Conservation (phyloP, 2,797 vertebrate genomes). For the Tadarida brasiliensis region DNA sequence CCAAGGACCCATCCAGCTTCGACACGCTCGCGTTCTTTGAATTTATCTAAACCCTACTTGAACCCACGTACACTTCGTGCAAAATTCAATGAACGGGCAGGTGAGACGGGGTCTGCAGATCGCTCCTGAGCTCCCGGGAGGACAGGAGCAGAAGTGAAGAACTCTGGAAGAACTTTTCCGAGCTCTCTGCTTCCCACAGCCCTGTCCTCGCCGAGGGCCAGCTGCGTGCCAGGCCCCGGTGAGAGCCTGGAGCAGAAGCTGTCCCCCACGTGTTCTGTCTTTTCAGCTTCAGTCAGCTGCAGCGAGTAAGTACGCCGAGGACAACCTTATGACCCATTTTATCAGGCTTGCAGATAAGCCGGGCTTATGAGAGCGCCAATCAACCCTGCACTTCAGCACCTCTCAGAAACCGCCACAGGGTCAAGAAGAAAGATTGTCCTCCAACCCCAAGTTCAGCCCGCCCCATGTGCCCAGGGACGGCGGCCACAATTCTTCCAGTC, state of each 20-base stretch:
- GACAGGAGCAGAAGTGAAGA: neutral
- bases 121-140: neutral
- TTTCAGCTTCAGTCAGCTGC: neutral
- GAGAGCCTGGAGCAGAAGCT: neutral
- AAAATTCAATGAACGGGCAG: neutral
- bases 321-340: neutral
- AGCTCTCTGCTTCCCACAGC: too few relatives aligned
- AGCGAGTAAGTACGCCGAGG: neutral
- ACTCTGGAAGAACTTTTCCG: neutral
- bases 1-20: neutral
- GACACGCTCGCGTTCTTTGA: neutral
- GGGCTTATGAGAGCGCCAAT: neutral
- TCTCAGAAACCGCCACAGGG: neutral
- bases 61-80: neutral
- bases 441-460: neutral
- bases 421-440: neutral
- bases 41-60: neutral
- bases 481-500: neutral
- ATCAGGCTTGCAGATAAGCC: slow-evolving; percentile 17
- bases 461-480: neutral
- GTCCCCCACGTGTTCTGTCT: neutral
- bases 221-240: accelerated
- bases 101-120: neutral
- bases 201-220: neutral
- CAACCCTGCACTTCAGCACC: neutral